Evolutionary conservation across 2,888 invertebrate genomes (phyloP), one percentile per base, ranked within the genome.

Genomic region (Drosophila multiciliata): DNA sequence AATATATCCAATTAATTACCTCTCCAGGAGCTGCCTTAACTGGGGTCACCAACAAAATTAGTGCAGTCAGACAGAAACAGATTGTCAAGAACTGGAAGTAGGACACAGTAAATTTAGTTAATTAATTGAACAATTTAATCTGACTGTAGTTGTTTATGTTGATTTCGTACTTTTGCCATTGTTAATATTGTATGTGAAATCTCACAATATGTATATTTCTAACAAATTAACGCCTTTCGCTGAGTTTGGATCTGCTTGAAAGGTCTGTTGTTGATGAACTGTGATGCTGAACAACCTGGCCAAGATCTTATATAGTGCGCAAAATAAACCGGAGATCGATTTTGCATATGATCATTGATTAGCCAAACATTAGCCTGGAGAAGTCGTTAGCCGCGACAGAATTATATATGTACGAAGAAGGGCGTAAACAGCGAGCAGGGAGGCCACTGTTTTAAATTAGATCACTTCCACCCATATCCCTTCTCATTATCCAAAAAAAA

Each of bases 331-430:
- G 62, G 60, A 67, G 81, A 90, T 85, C 32, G 84, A 87, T 78
- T 90, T 87, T 62, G 66, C 85, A 90, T 68, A 87, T 86, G 78
- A 78, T 85, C 84, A 90, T 90, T 85, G 89, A 78, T 75, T 78
- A 65, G 49, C n/a, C 80, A 89, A 76, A 84, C 85, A 84, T 82
- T 60, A 45, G 45, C 52, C 84, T 90, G 84, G 68, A 61, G 38
- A 80, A 66, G 87, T 89, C 90, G 57, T 85, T 89, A 90, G 52
- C 71, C 69, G 65, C 33, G 50, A 38, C 54, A 49, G 66, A 72
- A 66, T 83, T 64, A 42, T 11, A 33, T 33, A 15, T 54, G 40
- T 29, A 20, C 20, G 12, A 1, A 45, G 3, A 7, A 23, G 15
- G 8, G 20, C 15, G 20, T 8, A 23, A 20, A 2, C 45, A 45